Percentiles rank a stretch among this genome's conserved stretches.
Conservation (phyloP, 2,113 vertebrate genomes). For the Neogobius melanostomus region DNA sequence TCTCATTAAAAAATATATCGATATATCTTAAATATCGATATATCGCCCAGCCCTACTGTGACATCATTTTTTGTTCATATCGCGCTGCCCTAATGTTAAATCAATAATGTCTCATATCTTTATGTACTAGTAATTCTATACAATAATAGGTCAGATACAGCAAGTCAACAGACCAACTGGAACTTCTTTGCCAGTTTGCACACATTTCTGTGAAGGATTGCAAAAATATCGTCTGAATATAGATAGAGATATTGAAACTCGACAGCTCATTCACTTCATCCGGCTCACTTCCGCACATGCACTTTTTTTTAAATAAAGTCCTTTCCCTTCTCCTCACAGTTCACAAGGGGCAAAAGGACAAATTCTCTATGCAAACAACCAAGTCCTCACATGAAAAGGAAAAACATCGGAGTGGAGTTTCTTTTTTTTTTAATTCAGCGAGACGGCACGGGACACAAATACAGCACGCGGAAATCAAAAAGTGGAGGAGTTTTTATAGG, state of each 20-base stretch:
- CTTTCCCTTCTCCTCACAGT: slow-evolving; percentile 9
- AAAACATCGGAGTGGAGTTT: slow-evolving; percentile 3
- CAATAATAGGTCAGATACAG: too few species aligned
- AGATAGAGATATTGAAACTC: not conserved
- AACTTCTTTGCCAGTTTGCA: too few species aligned
- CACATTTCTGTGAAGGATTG: too few species aligned
- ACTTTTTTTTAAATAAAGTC: not conserved
- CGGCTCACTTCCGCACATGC: not conserved
- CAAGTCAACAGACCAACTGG: too few species aligned
- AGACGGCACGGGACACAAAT: slow-evolving; percentile 20
- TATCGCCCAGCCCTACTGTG: too few species aligned
- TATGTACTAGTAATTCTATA: too few species aligned
- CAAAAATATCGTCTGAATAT: too few species aligned
- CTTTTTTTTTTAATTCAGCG: slow-evolving; percentile 25
- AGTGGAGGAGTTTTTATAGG: slow-evolving; percentile 13
- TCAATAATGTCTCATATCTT: too few species aligned
- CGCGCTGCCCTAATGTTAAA: too few species aligned
- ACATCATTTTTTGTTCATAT: too few species aligned
- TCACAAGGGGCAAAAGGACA: not conserved
- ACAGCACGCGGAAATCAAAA: slow-evolving; percentile 25
- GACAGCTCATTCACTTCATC: not conserved
- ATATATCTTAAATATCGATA: too few species aligned
- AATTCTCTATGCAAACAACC: slow-evolving; percentile 13
- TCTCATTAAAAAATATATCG: too few species aligned
- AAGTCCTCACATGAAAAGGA: not conserved